Percentiles rank a stretch among this genome's conserved stretches.
These are phyloP conservation scores for Halichoeres trimaculatus DNA, from an alignment of 2,113 vertebrate genomes.

Conservation along the genomic window DNA sequence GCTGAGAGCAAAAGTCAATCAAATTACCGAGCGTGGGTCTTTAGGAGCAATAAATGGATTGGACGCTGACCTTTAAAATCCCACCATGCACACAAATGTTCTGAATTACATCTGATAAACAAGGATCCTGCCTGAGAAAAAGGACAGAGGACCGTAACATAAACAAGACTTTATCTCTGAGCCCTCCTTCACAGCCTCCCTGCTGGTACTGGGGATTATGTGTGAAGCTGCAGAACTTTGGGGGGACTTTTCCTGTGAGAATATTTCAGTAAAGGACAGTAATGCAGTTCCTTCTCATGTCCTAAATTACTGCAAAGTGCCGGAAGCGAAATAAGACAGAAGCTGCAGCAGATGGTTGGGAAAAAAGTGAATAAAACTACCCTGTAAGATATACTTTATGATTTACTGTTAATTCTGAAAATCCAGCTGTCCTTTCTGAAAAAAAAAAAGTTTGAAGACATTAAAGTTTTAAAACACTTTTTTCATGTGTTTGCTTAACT, in stretches of 20 bases:
- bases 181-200: conserved; percentile 28
- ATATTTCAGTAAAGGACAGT: conserved; percentile 13
- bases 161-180: conserved; percentile 54
- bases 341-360: no score
- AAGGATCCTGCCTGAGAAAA: conserved; percentile 50
- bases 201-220: conserved; percentile 42
- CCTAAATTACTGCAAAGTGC: neutral
- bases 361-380: neutral
- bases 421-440: neutral
- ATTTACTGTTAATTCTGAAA: neutral
- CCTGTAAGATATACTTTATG: neutral
- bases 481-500: neutral
- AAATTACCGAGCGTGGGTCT: conserved; percentile 27
- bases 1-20: conserved; percentile 10
- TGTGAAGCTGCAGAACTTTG: conserved; percentile 17
- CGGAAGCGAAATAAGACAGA: no score
- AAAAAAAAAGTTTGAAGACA: no score
- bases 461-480: no score
- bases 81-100: conserved; percentile 36
- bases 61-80: conserved; percentile 17
- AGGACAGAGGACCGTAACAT: conserved; percentile 45
- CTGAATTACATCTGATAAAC: conserved; percentile 54
- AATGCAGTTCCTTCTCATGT: neutral
- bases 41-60: conserved; percentile 6
- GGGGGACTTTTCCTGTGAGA: conserved; percentile 45